Conservation (phyloP, 2,113 vertebrate genomes). For the Tenrec ecaudatus region DNA sequence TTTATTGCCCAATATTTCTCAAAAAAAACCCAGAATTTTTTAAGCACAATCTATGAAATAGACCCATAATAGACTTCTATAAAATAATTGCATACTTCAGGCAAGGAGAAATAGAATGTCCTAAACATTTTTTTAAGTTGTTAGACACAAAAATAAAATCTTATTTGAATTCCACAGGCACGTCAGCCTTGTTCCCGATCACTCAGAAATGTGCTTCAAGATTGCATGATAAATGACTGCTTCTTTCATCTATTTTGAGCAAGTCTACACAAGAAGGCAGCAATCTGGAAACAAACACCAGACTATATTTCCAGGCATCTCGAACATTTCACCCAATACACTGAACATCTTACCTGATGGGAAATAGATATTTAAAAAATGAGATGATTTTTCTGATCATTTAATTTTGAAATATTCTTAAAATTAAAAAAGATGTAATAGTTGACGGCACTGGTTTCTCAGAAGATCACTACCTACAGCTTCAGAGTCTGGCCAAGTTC, state of each 20-base stretch:
- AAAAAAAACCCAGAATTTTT: conserved; percentile 18
- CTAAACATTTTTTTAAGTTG: not conserved
- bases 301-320: not conserved
- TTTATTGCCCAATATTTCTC: conserved; percentile 32
- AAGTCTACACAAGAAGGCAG: conserved; percentile 66
- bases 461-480: not conserved
- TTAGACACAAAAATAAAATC: not conserved
- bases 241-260: conserved; percentile 51
- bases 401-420: conserved; percentile 15
- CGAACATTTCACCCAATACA: conserved; percentile 43
- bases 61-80: conserved; percentile 1
- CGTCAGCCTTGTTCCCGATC: not conserved
- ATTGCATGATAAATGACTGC: conserved; percentile 33
- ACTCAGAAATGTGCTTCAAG: conserved; percentile 28
- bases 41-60: conserved; percentile 50
- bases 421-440: conserved; percentile 22
- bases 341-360: not conserved
- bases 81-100: conserved; percentile 53
- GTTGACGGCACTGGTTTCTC: not conserved
- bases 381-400: not conserved
- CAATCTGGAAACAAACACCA: conserved; percentile 61
- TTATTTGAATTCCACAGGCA: not conserved
- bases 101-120: conserved; percentile 25
- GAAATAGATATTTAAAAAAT: conserved; percentile 16
- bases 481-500: not conserved